These are phyloP conservation scores for Catonia carolina DNA, from an alignment of 2,888 invertebrate species.

Conservation along the genomic window DNA sequence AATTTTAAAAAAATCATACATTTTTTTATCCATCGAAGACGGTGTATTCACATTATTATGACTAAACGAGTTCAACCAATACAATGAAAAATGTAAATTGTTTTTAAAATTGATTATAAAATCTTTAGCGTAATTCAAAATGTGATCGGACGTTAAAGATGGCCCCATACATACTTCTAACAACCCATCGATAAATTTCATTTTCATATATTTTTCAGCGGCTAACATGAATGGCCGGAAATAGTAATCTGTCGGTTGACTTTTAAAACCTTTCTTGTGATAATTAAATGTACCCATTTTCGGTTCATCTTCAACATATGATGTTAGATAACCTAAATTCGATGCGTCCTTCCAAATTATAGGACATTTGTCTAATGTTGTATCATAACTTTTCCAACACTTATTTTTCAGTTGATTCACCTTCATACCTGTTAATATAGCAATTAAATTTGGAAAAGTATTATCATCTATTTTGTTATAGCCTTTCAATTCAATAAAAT, in stretches of 20 bases:
- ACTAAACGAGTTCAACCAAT: slow-evolving; percentile 73
- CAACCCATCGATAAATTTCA: slow-evolving; percentile 46
- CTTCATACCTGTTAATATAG: slow-evolving; percentile 63
- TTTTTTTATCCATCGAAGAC: slow-evolving; percentile 57
- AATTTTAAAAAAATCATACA: slow-evolving; percentile 51
- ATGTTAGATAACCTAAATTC: slow-evolving; percentile 64
- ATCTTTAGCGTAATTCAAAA: slow-evolving; percentile 61
- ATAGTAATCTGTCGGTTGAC: slow-evolving; percentile 76
- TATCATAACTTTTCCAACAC: slow-evolving; percentile 30
- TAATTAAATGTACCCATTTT: slow-evolving; percentile 69
- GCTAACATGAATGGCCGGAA: slow-evolving; percentile 65
- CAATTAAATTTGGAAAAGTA: slow-evolving; percentile 85
- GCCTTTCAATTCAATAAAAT: slow-evolving; percentile 65
- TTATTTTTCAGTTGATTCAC: slow-evolving; percentile 29
- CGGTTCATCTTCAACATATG: slow-evolving; percentile 71
- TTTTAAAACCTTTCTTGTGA: slow-evolving; percentile 61
- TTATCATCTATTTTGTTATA: slow-evolving; percentile 80
- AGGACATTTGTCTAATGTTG: slow-evolving; percentile 59
- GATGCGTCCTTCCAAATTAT: slow-evolving; percentile 70
- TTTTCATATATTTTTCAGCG: slow-evolving; percentile 49
- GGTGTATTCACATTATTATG: slow-evolving; percentile 62
- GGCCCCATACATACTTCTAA: slow-evolving; percentile 56
- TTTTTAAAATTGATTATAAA: slow-evolving; percentile 57
- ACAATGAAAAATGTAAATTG: slow-evolving; percentile 62
- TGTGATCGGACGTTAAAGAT: slow-evolving; percentile 57